Evolutionary conservation across 2,797 vertebrate genomes (phyloP).

Genomic region (Moxostoma hubbsi): DNA sequence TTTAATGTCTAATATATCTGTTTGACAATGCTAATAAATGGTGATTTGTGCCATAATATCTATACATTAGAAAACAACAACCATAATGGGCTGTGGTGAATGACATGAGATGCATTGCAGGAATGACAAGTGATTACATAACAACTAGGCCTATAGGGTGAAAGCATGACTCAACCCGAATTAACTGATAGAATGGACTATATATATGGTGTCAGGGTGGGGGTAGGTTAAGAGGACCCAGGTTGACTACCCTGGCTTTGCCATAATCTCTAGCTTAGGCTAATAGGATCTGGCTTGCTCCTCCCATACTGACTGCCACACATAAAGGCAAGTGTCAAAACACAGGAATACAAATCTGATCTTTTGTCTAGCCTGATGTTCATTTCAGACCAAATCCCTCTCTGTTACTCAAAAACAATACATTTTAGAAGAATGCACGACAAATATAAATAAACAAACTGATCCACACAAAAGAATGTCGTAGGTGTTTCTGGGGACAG

Average conservation of each 20-base stretch:
- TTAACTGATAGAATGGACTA: conserved; percentile 64
- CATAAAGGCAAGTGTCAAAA: conserved; percentile 68
- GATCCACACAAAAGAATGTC: conserved; percentile 3
- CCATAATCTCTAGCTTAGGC: conserved; percentile 78
- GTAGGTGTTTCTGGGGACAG: neutral
- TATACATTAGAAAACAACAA: conserved; percentile 1
- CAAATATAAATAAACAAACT: conserved; percentile 4
- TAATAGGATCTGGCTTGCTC: conserved; percentile 82
- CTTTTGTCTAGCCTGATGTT: conserved; percentile 38
- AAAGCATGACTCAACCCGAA: conserved; percentile 52
- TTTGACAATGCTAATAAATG: no score
- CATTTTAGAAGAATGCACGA: neutral
- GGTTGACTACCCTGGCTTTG: conserved; percentile 75
- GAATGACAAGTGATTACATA: conserved; percentile 28
- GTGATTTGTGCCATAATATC: neutral
- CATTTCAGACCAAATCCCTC: neutral
- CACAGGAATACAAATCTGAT: conserved; percentile 46
- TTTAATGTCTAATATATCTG: neutral
- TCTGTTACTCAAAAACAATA: conserved; percentile 16
- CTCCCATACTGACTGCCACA: conserved; percentile 31
- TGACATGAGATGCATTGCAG: neutral
- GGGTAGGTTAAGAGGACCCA: conserved; percentile 60
- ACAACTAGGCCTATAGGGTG: conserved; percentile 22
- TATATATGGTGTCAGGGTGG: conserved; percentile 59
- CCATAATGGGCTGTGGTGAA: neutral